phyloP scores from a whole-genome alignment of 37 sponge, comb jelly and placozoan genomes.

The Halichondria panicea region DNA sequence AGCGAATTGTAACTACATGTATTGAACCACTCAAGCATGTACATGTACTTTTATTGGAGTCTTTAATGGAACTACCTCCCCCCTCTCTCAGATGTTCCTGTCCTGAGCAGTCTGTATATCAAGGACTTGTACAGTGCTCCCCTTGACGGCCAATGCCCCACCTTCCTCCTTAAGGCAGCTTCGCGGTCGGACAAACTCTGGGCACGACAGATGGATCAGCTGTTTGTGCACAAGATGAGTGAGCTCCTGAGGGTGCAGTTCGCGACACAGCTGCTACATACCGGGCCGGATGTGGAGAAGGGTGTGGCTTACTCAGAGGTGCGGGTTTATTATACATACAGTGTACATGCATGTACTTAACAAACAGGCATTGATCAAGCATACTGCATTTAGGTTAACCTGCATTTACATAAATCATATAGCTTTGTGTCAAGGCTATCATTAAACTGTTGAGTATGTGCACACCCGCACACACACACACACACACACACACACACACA shows the following conservation, averaged over 20 bases:
- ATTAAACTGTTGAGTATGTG: no score
- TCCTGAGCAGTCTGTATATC: slow-evolving; percentile 52
- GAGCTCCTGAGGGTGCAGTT: slow-evolving; percentile 56
- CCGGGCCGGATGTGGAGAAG: slow-evolving; percentile 31
- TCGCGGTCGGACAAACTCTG: slow-evolving; percentile 4
- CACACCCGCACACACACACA: no score
- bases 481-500: no score
- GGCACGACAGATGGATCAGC: slow-evolving; percentile 39
- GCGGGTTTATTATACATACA: not conserved
- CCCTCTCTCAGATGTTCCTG: slow-evolving; percentile 45
- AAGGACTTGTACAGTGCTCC: slow-evolving; percentile 56
- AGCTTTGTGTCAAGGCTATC: no score
- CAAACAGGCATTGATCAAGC: not conserved
- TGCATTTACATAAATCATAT: not conserved
- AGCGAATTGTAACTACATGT: no score
- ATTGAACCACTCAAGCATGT: no score
- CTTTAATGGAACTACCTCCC: no score
- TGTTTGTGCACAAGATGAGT: slow-evolving; percentile 59
- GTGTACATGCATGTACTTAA: not conserved
- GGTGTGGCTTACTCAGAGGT: slow-evolving; percentile 27
- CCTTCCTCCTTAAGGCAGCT: slow-evolving; percentile 14
- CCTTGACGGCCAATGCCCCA: slow-evolving; percentile 22
- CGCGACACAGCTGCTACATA: slow-evolving; percentile 31
- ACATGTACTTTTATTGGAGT: no score
- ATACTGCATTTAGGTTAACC: not conserved